Evolutionary conservation across 2,797 vertebrate species (phyloP).

Genomic region (Thaleichthys pacificus): DNA sequence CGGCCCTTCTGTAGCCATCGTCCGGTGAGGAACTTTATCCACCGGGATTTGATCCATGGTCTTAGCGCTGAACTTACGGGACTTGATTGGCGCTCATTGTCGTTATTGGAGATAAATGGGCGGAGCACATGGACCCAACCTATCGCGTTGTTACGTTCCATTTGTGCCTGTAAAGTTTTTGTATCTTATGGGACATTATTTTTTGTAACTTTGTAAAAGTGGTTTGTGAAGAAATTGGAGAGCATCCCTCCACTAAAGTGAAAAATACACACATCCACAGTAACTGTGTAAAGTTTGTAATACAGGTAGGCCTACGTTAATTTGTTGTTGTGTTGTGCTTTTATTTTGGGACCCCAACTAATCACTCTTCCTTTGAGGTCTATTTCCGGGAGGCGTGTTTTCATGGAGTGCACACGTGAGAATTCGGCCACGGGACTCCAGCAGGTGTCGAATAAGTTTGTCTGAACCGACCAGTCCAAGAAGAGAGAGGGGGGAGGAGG

Average conservation of each 20-base stretch:
- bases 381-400: too few relatives aligned
- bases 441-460: too few relatives aligned
- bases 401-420: too few relatives aligned
- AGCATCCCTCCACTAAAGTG: neutral
- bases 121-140: slow-evolving; percentile 17
- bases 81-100: slow-evolving; percentile 64
- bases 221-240: slow-evolving; percentile 20
- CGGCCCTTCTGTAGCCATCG: slow-evolving; percentile 52
- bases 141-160: neutral
- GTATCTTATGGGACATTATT: slow-evolving; percentile 5
- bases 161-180: neutral
- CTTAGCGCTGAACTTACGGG: neutral
- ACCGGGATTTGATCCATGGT: neutral
- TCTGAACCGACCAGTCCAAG: too few relatives aligned
- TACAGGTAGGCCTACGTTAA: neutral
- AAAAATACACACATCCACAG: slow-evolving; percentile 5
- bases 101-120: slow-evolving; percentile 55
- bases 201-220: slow-evolving; percentile 53
- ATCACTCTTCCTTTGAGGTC: too few relatives aligned
- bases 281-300: neutral
- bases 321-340: slow-evolving; percentile 29
- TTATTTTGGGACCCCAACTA: neutral
- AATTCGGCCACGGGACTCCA: too few relatives aligned
- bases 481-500: too few relatives aligned
- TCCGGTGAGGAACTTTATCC: slow-evolving; percentile 17